phyloP scores from a whole-genome alignment of 2,888 invertebrate genomes.

The Noctua janthina region DNA sequence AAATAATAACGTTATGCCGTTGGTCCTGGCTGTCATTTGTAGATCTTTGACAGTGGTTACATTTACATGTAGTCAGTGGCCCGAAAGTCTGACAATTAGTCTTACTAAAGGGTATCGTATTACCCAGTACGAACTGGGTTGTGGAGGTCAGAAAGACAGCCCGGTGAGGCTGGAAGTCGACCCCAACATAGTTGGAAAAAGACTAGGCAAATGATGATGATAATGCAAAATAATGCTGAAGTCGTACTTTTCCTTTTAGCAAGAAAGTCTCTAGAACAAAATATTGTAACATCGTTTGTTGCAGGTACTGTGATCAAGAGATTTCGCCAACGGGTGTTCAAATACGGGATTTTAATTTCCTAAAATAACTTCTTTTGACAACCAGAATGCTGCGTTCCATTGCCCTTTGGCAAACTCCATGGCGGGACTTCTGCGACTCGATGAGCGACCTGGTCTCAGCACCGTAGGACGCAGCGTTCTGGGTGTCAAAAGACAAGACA shows the following conservation, averaged over 20 bases:
- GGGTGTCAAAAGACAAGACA: neutral
- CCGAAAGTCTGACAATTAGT: no score
- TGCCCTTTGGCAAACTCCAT: neutral
- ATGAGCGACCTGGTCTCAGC: neutral
- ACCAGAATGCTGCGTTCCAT: neutral
- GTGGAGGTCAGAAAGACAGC: no score
- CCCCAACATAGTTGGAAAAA: no score
- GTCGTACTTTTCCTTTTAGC: neutral
- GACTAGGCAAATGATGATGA: no score
- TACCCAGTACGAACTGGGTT: no score
- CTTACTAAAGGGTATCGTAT: no score
- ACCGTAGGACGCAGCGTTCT: neutral
- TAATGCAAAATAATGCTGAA: neutral
- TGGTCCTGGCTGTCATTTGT: no score
- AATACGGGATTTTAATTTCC: neutral
- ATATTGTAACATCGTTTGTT: neutral
- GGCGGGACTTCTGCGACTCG: neutral
- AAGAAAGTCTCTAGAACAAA: neutral
- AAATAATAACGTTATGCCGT: neutral
- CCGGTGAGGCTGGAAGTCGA: no score
- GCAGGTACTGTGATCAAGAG: neutral
- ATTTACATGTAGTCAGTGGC: no score
- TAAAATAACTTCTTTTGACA: neutral
- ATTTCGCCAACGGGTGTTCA: neutral
- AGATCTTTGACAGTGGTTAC: no score